A percentile compares a stretch with the other conserved stretches of the same genome.
Evolutionary conservation across 2,113 vertebrate genomes (phyloP).

Genomic region (Tupaia tana): DNA sequence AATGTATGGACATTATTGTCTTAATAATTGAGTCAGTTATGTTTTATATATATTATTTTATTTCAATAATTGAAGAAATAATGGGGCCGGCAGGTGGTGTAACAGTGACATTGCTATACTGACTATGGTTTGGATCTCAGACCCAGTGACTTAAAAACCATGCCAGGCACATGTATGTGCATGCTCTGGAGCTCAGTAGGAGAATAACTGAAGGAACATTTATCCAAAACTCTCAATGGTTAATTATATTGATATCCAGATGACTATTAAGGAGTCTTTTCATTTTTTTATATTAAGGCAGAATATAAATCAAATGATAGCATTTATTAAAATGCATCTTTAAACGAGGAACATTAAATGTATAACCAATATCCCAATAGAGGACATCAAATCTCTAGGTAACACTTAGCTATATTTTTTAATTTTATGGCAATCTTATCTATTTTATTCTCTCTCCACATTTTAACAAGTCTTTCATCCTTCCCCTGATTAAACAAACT

Average conservation of each 20-base stretch:
- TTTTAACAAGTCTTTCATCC: neutral
- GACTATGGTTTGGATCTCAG: too few relatives aligned
- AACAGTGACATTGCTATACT: too few relatives aligned
- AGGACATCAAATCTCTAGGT: neutral
- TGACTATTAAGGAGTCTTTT: neutral
- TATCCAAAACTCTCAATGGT: neutral
- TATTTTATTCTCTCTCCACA: neutral
- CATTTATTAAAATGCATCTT: neutral
- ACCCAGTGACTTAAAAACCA: too few relatives aligned
- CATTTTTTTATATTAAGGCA: neutral
- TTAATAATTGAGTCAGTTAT: neutral
- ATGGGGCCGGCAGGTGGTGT: too few relatives aligned
- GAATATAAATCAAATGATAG: neutral
- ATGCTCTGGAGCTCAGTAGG: too few relatives aligned
- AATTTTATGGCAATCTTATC: neutral
- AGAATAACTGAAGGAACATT: neutral
- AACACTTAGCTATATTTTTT: neutral
- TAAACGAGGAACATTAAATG: neutral
- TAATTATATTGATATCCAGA: neutral
- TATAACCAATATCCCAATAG: neutral
- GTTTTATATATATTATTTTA: neutral
- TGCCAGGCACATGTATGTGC: too few relatives aligned
- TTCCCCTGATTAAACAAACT: neutral
- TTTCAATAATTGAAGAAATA: neutral
- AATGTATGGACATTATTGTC: neutral